Evolutionary conservation across 2,888 invertebrate genomes (phyloP).

Genomic region (Drosophila vallismaia): DNA sequence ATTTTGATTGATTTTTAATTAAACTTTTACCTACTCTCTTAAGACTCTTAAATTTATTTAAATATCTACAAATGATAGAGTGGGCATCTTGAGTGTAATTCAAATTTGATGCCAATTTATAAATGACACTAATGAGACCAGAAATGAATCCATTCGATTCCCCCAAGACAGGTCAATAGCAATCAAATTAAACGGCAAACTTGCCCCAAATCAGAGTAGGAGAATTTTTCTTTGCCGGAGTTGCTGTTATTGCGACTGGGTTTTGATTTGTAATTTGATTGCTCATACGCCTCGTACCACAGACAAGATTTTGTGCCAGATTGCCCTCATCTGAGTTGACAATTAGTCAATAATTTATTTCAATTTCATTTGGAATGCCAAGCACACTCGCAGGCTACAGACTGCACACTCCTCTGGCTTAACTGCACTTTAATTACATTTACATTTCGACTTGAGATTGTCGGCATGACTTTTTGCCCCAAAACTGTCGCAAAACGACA

Average conservation of each 20-base stretch:
- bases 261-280: conserved; percentile 45
- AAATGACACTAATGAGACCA: conserved; percentile 57
- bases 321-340: conserved; percentile 69
- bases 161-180: conserved; percentile 48
- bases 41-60: background rate
- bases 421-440: conserved; percentile 76
- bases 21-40: background rate
- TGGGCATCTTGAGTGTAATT: conserved; percentile 4
- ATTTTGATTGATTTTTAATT: background rate
- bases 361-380: conserved; percentile 78
- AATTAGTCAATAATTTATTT: conserved; percentile 83
- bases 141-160: conserved; percentile 61
- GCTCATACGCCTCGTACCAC: conserved; percentile 46
- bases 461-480: conserved; percentile 57
- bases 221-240: conserved; percentile 48
- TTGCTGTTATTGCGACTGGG: conserved; percentile 38
- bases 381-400: conserved; percentile 39
- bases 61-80: background rate
- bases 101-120: conserved; percentile 20
- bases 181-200: conserved; percentile 63
- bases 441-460: conserved; percentile 54
- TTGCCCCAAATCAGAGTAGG: conserved; percentile 22
- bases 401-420: conserved; percentile 29
- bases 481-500: conserved; percentile 40
- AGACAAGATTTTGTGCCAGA: conserved; percentile 19